A percentile compares a stretch with the other conserved stretches of the same genome.
phyloP scores from a whole-genome alignment of 1,140 invertebrate genomes.

The Trissolcus basalis region DNA sequence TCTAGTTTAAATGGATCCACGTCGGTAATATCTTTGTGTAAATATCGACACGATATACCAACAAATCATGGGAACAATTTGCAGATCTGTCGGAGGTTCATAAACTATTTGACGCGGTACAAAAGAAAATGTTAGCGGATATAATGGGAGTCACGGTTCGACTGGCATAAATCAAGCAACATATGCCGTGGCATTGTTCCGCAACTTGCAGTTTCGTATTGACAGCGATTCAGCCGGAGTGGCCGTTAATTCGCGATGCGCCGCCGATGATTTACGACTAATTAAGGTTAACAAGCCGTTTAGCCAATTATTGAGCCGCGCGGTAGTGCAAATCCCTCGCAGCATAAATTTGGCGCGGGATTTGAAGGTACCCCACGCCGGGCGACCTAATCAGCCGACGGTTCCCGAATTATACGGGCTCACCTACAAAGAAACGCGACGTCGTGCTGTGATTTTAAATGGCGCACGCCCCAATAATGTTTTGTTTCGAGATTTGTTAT shows the following conservation, averaged over 20 bases:
- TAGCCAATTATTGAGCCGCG: slow-evolving; percentile 70
- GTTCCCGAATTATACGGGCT: slow-evolving; percentile 66
- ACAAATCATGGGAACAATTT: not conserved
- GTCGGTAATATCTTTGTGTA: too few species aligned
- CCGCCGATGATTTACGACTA: slow-evolving; percentile 68
- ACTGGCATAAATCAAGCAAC: slow-evolving; percentile 61
- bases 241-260: slow-evolving; percentile 60
- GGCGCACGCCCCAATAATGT: slow-evolving; percentile 23
- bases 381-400: slow-evolving; percentile 64
- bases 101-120: slow-evolving; percentile 38
- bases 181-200: slow-evolving; percentile 58
- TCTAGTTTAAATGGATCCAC: too few species aligned
- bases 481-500: slow-evolving; percentile 40
- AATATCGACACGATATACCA: not conserved
- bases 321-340: slow-evolving; percentile 57
- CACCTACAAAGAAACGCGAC: slow-evolving; percentile 35
- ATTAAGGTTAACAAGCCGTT: slow-evolving; percentile 72
- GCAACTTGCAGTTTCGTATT: slow-evolving; percentile 52
- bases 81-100: slow-evolving; percentile 19
- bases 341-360: slow-evolving; percentile 63
- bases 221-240: slow-evolving; percentile 56
- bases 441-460: slow-evolving; percentile 68
- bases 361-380: slow-evolving; percentile 59
- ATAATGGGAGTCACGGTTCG: slow-evolving; percentile 25
- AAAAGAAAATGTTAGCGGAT: slow-evolving; percentile 29